Percentiles rank a stretch among this genome's conserved stretches.
Evolutionary conservation across 2,888 invertebrate genomes (phyloP).

Genomic region (Microctonus hyperodae): DNA sequence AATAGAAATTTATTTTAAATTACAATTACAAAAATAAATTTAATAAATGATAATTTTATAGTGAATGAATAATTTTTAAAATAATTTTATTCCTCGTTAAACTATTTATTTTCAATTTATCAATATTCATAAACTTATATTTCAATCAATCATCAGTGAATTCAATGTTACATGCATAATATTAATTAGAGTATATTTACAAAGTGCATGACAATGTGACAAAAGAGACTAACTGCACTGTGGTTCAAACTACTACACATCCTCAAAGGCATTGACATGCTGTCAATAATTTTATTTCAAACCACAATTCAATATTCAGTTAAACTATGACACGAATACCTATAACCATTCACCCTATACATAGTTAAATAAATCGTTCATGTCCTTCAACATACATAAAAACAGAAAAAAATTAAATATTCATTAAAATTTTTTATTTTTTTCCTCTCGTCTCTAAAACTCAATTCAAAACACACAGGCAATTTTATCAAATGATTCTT

Average conservation of each 20-base stretch:
- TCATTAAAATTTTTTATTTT: too few species aligned
- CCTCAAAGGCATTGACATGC: background rate
- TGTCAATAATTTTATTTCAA: background rate
- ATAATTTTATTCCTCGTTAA: too few species aligned
- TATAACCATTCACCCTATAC: background rate
- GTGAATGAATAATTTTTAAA: too few species aligned
- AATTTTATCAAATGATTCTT: background rate
- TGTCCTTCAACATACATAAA: too few species aligned
- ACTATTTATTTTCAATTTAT: too few species aligned
- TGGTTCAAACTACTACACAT: background rate
- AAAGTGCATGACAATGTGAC: background rate
- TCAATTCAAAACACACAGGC: background rate
- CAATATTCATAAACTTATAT: too few species aligned
- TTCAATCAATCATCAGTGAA: background rate
- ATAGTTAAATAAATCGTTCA: background rate
- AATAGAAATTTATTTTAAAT: too few species aligned
- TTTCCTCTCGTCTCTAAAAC: background rate
- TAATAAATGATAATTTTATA: too few species aligned
- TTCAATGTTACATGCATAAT: background rate
- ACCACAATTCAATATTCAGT: background rate
- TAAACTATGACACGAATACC: background rate
- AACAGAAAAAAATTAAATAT: too few species aligned
- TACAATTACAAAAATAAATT: too few species aligned
- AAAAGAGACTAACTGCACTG: background rate
- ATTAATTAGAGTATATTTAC: background rate